Conservation (phyloP, 2,113 vertebrate genomes). For the Myotis yumanensis region DNA sequence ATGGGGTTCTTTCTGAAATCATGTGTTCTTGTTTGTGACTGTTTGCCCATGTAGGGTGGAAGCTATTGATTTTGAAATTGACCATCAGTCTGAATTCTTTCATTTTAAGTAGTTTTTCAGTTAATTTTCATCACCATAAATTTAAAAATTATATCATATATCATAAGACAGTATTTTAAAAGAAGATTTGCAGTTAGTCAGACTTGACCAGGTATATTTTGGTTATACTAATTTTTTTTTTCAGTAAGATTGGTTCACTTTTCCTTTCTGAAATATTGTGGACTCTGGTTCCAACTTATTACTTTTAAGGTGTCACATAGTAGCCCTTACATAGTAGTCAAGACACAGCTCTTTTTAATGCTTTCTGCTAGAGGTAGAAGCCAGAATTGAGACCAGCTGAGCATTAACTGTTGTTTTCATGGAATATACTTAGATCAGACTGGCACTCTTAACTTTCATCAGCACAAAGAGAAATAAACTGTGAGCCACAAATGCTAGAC, state of each 20-base stretch:
- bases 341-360: neutral
- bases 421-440: neutral
- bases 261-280: neutral
- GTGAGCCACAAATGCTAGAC: neutral
- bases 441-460: neutral
- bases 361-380: neutral
- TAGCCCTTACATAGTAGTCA: neutral
- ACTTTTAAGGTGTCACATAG: neutral
- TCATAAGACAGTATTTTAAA: constrained; percentile 9
- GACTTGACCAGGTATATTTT: neutral
- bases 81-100: neutral
- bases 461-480: neutral
- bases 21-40: neutral
- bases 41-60: neutral
- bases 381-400: neutral
- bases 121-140: neutral
- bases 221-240: neutral
- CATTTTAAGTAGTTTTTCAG: constrained; percentile 8
- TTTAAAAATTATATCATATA: neutral
- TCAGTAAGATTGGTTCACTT: constrained; percentile 8
- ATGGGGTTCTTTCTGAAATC: neutral
- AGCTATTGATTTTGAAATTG: constrained; percentile 20
- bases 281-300: neutral
- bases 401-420: neutral
- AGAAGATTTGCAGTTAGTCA: neutral